These are phyloP conservation scores for Drymodes brunneopygia DNA, from an alignment of 2,113 vertebrate species.

Conservation along the genomic window DNA sequence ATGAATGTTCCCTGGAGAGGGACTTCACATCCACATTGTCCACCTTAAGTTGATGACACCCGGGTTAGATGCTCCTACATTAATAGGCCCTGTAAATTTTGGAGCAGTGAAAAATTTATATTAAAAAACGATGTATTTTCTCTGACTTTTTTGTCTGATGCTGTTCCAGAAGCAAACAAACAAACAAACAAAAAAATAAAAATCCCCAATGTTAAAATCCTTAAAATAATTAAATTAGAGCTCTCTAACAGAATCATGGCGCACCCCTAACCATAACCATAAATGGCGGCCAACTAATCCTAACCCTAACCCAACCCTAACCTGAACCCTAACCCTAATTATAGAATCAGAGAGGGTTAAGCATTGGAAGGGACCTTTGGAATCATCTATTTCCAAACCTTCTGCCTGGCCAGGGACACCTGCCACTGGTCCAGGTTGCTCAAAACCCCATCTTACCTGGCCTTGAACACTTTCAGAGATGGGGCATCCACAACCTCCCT, in stretches of 20 bases:
- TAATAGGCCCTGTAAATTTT: background rate
- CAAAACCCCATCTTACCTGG: background rate
- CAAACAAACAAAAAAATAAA: background rate
- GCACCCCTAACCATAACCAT: too few species aligned
- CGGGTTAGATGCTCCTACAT: background rate
- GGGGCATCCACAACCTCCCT: background rate
- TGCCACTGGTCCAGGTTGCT: background rate
- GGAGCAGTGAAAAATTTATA: background rate
- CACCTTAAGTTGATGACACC: background rate
- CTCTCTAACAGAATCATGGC: background rate
- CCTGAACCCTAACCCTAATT: background rate
- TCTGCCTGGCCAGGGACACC: background rate
- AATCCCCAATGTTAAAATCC: background rate
- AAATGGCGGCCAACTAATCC: too few species aligned
- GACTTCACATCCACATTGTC: background rate
- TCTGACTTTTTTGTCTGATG: background rate
- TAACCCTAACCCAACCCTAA: too few species aligned
- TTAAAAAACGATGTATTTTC: rapidly evolving
- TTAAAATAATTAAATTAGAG: background rate
- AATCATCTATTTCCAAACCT: background rate
- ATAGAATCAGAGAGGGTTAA: background rate
- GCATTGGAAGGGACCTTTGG: background rate
- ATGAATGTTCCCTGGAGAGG: too few species aligned
- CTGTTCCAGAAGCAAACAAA: background rate
- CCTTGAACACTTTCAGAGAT: background rate